phyloP scores from a whole-genome alignment of 2,888 invertebrate species.

The Lochmaea crataegi region DNA sequence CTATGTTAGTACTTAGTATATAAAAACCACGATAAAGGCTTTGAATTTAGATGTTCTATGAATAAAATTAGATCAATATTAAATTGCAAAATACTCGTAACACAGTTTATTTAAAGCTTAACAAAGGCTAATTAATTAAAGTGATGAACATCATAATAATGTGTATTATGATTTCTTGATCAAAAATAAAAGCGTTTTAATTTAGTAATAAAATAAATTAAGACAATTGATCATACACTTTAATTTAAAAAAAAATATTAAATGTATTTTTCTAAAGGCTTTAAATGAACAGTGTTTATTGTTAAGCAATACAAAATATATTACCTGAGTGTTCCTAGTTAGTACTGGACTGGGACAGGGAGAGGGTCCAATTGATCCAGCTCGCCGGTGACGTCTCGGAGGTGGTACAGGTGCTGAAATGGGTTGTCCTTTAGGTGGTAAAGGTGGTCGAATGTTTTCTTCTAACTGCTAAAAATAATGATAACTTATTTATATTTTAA shows the following conservation, averaged over 20 bases:
- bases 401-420: constrained; percentile 74
- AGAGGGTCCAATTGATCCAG: constrained; percentile 67
- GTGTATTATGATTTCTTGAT: too few species aligned
- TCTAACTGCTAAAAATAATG: constrained; percentile 36
- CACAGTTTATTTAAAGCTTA: background rate
- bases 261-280: background rate
- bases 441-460: constrained; percentile 68
- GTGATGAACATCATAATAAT: too few species aligned
- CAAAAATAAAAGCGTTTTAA: too few species aligned
- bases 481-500: constrained; percentile 2
- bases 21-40: constrained; percentile 7
- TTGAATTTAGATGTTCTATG: constrained; percentile 18
- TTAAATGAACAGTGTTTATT: background rate
- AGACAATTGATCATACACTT: too few species aligned
- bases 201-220: too few species aligned
- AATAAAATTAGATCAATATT: background rate
- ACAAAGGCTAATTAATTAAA: background rate
- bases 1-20: background rate
- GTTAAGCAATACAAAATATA: constrained; percentile 15
- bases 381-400: constrained; percentile 70
- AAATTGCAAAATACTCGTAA: too few species aligned
- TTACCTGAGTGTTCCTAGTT: constrained; percentile 63
- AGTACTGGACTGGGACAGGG: constrained; percentile 66
- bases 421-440: constrained; percentile 75
- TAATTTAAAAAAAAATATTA: background rate